Percentiles rank a stretch among this genome's conserved stretches.
phyloP scores from a whole-genome alignment of 2,797 vertebrate genomes.

The Halcyon badia region DNA sequence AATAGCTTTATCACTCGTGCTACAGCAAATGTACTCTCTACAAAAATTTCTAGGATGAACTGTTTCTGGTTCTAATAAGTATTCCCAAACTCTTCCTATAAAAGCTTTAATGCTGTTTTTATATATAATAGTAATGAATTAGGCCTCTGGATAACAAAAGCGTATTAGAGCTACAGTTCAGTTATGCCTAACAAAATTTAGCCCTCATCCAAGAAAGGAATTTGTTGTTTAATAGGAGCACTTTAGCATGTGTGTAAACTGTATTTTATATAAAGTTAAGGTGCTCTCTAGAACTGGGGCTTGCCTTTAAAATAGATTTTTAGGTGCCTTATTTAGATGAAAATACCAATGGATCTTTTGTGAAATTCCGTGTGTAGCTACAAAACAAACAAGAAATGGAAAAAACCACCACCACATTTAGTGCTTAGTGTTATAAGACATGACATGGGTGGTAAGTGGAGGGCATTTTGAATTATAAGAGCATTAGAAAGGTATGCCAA shows the following conservation, averaged over 20 bases:
- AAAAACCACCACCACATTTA: background rate
- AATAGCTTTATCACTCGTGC: conserved; percentile 56
- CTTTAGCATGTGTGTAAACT: background rate
- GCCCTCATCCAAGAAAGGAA: background rate
- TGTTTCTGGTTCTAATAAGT: conserved; percentile 28
- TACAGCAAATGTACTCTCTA: conserved; percentile 5
- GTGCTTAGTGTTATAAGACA: background rate
- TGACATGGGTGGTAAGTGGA: background rate
- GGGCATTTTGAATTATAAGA: background rate
- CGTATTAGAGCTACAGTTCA: background rate
- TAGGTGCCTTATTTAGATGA: background rate
- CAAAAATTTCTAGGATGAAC: conserved; percentile 27
- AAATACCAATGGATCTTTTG: background rate
- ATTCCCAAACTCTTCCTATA: background rate
- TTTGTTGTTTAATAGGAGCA: background rate
- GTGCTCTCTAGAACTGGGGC: background rate
- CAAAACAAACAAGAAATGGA: background rate
- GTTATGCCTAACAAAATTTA: background rate
- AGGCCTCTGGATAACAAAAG: background rate
- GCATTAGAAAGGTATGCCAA: background rate
- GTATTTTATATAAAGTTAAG: background rate
- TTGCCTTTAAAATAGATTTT: background rate
- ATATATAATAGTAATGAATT: background rate
- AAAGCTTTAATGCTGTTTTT: background rate
- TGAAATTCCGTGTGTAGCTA: background rate